phyloP scores from a whole-genome alignment of 2,113 vertebrate species.

The Pelecanoides urinatrix region DNA sequence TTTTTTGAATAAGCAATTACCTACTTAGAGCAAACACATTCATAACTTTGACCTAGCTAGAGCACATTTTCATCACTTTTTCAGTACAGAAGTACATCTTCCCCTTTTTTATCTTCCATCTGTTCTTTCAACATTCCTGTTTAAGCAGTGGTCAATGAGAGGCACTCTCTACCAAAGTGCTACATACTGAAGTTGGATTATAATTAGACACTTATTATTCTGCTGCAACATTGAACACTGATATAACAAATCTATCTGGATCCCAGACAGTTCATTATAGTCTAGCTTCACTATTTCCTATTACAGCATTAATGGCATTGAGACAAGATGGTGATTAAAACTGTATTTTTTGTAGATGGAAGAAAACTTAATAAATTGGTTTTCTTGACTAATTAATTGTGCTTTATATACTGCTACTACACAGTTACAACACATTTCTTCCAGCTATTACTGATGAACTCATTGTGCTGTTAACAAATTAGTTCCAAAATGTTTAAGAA shows the following conservation, averaged over 20 bases:
- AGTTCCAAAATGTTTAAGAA: not conserved
- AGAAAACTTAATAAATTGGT: not conserved
- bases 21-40: not conserved
- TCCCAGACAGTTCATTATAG: not conserved
- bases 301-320: not conserved
- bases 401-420: not conserved
- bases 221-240: not conserved
- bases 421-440: not conserved
- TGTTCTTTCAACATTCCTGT: not conserved
- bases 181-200: not conserved
- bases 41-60: not conserved
- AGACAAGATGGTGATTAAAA: constrained; percentile 20
- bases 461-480: not conserved
- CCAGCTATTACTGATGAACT: not conserved
- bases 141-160: not conserved
- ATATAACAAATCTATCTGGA: not conserved
- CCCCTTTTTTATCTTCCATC: not conserved
- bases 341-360: not conserved
- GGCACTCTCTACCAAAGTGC: not conserved
- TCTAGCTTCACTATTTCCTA: not conserved
- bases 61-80: not conserved
- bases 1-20: not conserved
- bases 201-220: constrained; percentile 4
- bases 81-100: not conserved
- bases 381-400: constrained; percentile 8